phyloP scores from a whole-genome alignment of 2,113 vertebrate genomes.

The Motacilla alba region DNA sequence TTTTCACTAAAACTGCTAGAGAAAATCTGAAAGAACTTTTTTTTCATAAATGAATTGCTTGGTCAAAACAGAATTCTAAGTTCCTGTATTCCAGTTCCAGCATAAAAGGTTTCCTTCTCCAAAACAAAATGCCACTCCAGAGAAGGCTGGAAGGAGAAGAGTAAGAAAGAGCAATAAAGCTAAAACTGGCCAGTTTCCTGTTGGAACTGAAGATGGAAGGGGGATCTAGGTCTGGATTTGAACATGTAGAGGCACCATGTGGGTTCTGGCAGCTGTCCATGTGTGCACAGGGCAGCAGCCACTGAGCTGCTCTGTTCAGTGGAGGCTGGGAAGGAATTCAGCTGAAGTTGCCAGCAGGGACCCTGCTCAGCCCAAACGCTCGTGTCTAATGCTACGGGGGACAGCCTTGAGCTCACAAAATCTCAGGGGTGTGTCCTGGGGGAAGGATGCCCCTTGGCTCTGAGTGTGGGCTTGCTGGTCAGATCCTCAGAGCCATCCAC shows the following conservation, averaged over 20 bases:
- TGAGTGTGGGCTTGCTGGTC: not conserved
- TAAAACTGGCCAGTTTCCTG: not conserved
- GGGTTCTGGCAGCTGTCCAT: not conserved
- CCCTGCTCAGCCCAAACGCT: not conserved
- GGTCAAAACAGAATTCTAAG: not conserved
- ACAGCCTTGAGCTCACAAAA: not conserved
- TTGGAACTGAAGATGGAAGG: not conserved
- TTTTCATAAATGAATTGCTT: not conserved
- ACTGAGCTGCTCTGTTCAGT: not conserved
- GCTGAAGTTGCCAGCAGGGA: not conserved
- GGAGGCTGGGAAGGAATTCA: not conserved
- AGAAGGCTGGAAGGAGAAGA: not conserved
- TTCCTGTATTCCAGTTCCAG: not conserved
- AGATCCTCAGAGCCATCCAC: not conserved
- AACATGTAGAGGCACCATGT: accelerated
- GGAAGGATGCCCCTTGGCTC: not conserved
- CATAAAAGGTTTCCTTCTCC: not conserved
- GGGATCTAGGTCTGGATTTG: not conserved
- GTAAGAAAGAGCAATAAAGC: not conserved
- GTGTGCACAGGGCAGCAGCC: not conserved
- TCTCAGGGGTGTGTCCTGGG: accelerated
- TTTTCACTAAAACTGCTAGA: not conserved
- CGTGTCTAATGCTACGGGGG: accelerated
- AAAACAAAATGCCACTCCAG: not conserved
- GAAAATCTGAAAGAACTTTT: not conserved